Base-by-base conservation (phyloP, 2,888 invertebrate species). In the Dicranocentrus wangi region DNA sequence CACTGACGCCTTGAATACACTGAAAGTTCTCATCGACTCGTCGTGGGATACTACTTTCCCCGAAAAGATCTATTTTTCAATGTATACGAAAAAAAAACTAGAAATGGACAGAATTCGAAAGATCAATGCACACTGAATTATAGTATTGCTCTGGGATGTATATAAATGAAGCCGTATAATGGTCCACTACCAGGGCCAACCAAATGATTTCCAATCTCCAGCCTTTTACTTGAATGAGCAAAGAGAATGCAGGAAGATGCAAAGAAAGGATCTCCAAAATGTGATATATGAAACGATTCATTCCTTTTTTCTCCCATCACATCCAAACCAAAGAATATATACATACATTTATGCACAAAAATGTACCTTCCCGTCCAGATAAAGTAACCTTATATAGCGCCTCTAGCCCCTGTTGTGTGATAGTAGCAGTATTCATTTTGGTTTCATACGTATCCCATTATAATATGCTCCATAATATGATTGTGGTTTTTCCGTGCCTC, bases 251-350 rank as follows among this genome's bases (percentile, higher is more conserved):
- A 63, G 21, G 27, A 63, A 61, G 42, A 69, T 10, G 69, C 69
- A 69, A 60, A 61, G 61, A 77, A 66, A 43, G 68, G 43, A 76
- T 66, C 66, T 55, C 68, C 60, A 76, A 63, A 75, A 75, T 75
- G 73, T 75, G 73, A 75, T 75, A 66, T 75, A 75, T 75, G 76
- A 76, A 76, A 76, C 76, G 53, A 76, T 76, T 76, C 66, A 61
- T 69, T 77, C 53, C 61, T 53, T 32, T 42, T 61, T 27, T 53
- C 42, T 42, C 43, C 51, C 17, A 7, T 60, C 42, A 27, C 47
- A 8, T 43, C 17, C 15, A 15, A 15, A 25, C 21, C 55, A 60
- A 60, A 27, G 21, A 60, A 27, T 27, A 60, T 25, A 5, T 27
- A 23, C 39, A 39, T 5, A 8, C 5, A 21, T 13, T 17, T 21